These are phyloP conservation scores for Phymanthus crucifer DNA, from an alignment of 92 coral and sea anemone species.

Conservation along the genomic window DNA sequence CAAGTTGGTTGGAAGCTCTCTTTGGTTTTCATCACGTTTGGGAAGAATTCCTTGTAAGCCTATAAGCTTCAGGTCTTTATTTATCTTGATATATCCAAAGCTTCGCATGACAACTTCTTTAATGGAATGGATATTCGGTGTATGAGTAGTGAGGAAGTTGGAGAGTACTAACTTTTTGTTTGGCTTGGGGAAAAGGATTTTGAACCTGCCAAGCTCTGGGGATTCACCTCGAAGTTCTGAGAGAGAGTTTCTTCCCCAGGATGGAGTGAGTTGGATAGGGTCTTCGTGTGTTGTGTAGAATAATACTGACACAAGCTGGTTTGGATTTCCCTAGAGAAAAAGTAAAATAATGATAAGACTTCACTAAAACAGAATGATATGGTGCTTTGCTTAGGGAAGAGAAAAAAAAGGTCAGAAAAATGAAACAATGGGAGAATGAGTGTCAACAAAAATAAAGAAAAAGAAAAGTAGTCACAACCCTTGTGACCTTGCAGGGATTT, in stretches of 20 bases:
- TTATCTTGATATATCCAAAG: constrained; percentile 64
- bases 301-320: constrained; percentile 79
- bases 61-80: constrained; percentile 62
- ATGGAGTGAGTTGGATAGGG: constrained; percentile 58
- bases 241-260: constrained; percentile 51
- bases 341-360: neutral
- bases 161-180: constrained; percentile 51
- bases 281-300: constrained; percentile 91
- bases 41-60: constrained; percentile 72
- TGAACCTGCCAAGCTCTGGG: constrained; percentile 87
- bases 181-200: constrained; percentile 67
- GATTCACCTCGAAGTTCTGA: constrained; percentile 73
- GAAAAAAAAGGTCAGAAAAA: too few relatives aligned
- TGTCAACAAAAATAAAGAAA: too few relatives aligned
- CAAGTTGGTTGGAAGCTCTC: constrained; percentile 76
- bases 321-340: constrained; percentile 58
- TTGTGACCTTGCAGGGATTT: too few relatives aligned
- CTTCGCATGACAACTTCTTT: constrained; percentile 81
- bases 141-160: constrained; percentile 77
- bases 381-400: too few relatives aligned
- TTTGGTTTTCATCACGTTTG: constrained; percentile 64
- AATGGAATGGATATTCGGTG: constrained; percentile 87
- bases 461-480: too few relatives aligned
- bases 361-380: too few relatives aligned
- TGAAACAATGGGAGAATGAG: too few relatives aligned